Evolutionary conservation across 1,140 invertebrate genomes (phyloP).

Genomic region (Thalassaphorura encarpata): DNA sequence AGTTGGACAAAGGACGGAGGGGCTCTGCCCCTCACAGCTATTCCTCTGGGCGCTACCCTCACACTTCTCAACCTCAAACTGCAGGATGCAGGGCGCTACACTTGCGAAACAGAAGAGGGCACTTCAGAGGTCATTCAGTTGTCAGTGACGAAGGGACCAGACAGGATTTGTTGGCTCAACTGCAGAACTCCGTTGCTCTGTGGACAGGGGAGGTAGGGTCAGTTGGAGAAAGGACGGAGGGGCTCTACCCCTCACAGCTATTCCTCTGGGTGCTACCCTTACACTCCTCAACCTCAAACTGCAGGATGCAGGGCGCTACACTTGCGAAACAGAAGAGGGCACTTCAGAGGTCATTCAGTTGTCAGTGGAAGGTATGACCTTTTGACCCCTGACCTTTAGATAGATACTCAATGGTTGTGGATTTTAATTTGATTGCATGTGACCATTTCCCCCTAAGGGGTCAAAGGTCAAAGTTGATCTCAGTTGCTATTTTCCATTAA

Average conservation of each 20-base stretch:
- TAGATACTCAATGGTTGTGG: neutral
- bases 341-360: slow-evolving; percentile 53
- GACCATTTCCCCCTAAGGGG: no score
- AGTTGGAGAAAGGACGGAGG: neutral
- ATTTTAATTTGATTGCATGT: neutral
- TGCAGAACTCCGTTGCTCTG: neutral
- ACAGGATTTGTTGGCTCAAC: neutral
- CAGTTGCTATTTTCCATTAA: no score
- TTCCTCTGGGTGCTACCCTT: neutral
- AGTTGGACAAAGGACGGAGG: slow-evolving; percentile 18
- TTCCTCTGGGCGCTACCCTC: slow-evolving; percentile 37
- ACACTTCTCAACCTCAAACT: slow-evolving; percentile 39
- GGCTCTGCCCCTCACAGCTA: slow-evolving; percentile 34
- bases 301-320: neutral
- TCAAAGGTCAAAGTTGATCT: no score
- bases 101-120: slow-evolving; percentile 49
- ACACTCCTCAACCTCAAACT: neutral
- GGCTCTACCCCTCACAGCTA: neutral
- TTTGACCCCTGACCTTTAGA: neutral
- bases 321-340: neutral
- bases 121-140: slow-evolving; percentile 32
- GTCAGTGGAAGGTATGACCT: slow-evolving; percentile 57
- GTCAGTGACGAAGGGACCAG: neutral
- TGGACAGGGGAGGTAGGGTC: neutral
- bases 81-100: slow-evolving; percentile 57